Base-by-base conservation (phyloP, 2,888 invertebrate genomes). In the Esperia sulphurella region DNA sequence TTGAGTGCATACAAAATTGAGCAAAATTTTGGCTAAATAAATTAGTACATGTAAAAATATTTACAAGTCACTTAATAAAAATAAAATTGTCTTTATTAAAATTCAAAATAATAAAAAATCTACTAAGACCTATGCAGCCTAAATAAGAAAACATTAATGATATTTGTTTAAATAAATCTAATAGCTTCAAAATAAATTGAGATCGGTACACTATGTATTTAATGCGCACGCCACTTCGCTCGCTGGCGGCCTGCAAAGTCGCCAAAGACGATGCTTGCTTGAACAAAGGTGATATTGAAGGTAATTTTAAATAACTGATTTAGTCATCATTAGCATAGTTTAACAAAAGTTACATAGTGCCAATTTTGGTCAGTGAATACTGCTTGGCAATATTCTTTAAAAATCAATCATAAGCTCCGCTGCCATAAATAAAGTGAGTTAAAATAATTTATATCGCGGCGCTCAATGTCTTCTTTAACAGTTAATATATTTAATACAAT, bases 11-110 rank as follows among this genome's bases (percentile, higher is more conserved):
- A 82, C 71, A 82, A 79, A 81, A 88, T 89, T 88, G 89, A 88
- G 89, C 89, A 88, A 89, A 83, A 83, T 80, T 80, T 86, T 84
- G 85, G 85, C 83, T 85, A 87, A 83, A 86, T 84, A 88, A 88
- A 84, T 83, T 81, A 83, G 71, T 71, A 57, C 73, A 79, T 65
- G 61, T 65, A 69, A 75, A 74, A 68, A 62, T 83, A 84, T 79
- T 66, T 80, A 84, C 79, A 83, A 68, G 67, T 68, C 68, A 65
- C 70, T 78, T 69, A 74, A 63, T 71, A 70, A 81, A 83, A 83
- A 81, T 79, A 83, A 82, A 77, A 60, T 64, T 85, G 85, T 88
- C 87, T 86, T 87, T 81, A 83, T 80, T 35, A n/a, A 21, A 21
- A 21, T 31, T 75, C 62, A 71, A 73, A 77, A 73, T 69, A 72